Percentiles rank a stretch among this genome's conserved stretches.
Conservation (phyloP, 2,113 vertebrate genomes). For the Phrynocephalus versicolor region DNA sequence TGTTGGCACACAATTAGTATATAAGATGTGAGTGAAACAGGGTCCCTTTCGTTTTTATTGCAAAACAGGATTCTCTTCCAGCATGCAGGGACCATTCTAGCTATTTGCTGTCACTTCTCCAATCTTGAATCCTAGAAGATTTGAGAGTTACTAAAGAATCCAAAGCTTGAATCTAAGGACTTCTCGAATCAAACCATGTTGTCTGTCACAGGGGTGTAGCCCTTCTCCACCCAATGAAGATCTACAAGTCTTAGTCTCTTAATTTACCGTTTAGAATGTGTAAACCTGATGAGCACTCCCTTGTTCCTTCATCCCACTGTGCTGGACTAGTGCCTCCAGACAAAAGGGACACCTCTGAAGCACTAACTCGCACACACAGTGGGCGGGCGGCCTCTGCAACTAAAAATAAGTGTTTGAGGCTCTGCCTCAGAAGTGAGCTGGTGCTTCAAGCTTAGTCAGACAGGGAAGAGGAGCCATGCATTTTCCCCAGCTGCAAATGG, state of each 20-base stretch:
- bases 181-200: not conserved
- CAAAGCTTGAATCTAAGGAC: too few relatives aligned
- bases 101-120: too few relatives aligned
- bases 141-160: too few relatives aligned
- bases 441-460: not conserved
- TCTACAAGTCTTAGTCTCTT: too few relatives aligned
- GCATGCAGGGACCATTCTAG: too few relatives aligned
- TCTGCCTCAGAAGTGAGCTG: not conserved
- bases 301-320: not conserved
- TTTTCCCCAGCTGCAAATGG: not conserved
- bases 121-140: too few relatives aligned
- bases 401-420: not conserved
- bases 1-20: too few relatives aligned
- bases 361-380: not conserved
- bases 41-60: too few relatives aligned
- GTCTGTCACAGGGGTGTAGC: too few relatives aligned
- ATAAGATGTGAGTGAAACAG: too few relatives aligned
- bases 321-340: not conserved
- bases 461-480: not conserved
- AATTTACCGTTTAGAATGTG: not conserved
- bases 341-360: too few relatives aligned
- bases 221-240: not conserved
- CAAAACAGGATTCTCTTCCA: too few relatives aligned
- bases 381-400: not conserved
- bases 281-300: not conserved